Conservation (phyloP, 2,113 vertebrate species). For the human region DNA sequence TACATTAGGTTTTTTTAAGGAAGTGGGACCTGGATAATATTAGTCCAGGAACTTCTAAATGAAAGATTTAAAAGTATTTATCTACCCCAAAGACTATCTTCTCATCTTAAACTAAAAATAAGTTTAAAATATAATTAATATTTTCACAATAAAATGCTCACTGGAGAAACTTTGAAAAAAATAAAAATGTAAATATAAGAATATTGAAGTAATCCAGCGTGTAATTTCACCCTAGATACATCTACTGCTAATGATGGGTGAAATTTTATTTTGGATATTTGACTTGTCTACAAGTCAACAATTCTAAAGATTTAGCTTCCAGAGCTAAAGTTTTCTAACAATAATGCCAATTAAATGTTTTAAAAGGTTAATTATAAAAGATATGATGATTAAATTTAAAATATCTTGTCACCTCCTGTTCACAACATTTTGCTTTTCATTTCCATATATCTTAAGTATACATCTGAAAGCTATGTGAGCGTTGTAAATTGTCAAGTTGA, state of each 20-base stretch:
- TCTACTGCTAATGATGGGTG: neutral
- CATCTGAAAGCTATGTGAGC: neutral
- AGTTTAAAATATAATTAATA: neutral
- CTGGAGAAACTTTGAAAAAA: neutral
- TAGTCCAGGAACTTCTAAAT: neutral
- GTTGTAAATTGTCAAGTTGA: neutral
- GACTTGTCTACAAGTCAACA: constrained; percentile 1
- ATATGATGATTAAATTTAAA: neutral
- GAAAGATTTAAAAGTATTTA: constrained; percentile 32
- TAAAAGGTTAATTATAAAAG: neutral
- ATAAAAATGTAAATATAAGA: neutral
- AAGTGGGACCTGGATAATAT: neutral
- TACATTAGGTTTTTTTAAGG: neutral
- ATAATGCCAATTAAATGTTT: constrained; percentile 20
- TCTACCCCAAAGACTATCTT: neutral
- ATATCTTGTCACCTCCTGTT: neutral
- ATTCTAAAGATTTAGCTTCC: neutral
- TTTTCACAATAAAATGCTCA: constrained; percentile 6
- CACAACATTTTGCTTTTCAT: constrained; percentile 16
- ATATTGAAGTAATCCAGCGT: neutral
- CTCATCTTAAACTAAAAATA: neutral
- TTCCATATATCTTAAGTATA: neutral
- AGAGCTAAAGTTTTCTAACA: neutral
- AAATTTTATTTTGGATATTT: constrained; percentile 42
- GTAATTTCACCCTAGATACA: neutral